These are phyloP conservation scores for Moxostoma hubbsi DNA, from an alignment of 2,797 vertebrate species.

Conservation along the genomic window DNA sequence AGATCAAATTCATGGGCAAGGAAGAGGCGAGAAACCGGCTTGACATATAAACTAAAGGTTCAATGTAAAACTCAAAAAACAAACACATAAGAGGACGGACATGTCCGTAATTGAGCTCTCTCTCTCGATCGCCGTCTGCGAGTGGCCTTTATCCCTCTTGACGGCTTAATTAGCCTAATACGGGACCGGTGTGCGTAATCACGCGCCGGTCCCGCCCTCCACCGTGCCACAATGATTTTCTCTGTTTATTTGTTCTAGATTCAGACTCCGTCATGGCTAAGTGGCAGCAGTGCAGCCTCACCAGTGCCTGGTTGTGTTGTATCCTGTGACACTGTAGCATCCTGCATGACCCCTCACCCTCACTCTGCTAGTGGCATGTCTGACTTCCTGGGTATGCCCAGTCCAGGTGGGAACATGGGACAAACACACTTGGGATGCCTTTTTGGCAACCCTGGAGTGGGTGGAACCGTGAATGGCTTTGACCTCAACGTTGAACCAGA, in stretches of 20 bases:
- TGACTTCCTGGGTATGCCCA: conserved; percentile 90
- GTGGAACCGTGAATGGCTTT: conserved; percentile 88
- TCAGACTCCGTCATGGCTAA: conserved; percentile 97
- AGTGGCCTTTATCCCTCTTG: too few relatives aligned
- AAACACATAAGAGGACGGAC: too few relatives aligned
- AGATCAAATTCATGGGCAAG: too few relatives aligned
- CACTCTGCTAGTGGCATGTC: conserved; percentile 87
- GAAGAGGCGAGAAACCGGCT: too few relatives aligned
- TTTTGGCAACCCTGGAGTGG: conserved; percentile 86
- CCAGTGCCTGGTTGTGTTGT: conserved; percentile 94
- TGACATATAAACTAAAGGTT: too few relatives aligned
- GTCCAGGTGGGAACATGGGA: conserved; percentile 86
- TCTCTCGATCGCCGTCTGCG: too few relatives aligned
- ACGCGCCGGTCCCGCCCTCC: too few relatives aligned
- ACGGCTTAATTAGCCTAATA: too few relatives aligned
- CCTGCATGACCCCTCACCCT: conserved; percentile 97
- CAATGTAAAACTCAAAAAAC: too few relatives aligned
- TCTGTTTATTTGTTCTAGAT: conserved; percentile 77
- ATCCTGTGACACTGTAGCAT: conserved; percentile 90
- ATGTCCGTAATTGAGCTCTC: too few relatives aligned
- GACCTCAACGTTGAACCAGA: conserved; percentile 96
- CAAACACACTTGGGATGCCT: conserved; percentile 96
- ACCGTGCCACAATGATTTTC: too few relatives aligned
- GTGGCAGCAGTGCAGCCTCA: conserved; percentile 88
- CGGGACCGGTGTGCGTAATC: too few relatives aligned